Conservation (phyloP, 2,113 vertebrate genomes). For the Stegostoma tigrinum region DNA sequence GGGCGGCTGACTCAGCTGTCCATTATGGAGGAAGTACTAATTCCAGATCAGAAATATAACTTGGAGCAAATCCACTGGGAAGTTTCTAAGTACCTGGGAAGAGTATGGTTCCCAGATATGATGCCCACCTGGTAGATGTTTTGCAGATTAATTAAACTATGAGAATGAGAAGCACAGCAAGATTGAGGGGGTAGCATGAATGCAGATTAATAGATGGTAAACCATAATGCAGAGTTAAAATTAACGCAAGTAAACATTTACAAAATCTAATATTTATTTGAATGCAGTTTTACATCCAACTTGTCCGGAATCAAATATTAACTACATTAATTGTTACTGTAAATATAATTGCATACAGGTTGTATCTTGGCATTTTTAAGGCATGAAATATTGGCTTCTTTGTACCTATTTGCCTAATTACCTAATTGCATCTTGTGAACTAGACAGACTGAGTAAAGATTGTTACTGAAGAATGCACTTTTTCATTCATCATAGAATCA, state of each 20-base stretch:
- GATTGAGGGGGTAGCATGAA: too few relatives aligned
- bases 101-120: slow-evolving; percentile 66
- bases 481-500: neutral
- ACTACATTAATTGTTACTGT: neutral
- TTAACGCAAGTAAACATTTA: neutral
- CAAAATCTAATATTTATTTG: neutral
- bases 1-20: slow-evolving; percentile 61
- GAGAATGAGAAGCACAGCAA: neutral
- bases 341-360: neutral
- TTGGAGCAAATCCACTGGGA: slow-evolving; percentile 57
- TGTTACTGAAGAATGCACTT: neutral
- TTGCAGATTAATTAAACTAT: neutral
- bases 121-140: slow-evolving; percentile 58
- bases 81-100: slow-evolving; percentile 61
- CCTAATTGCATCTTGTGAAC: neutral
- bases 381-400: neutral
- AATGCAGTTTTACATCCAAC: neutral
- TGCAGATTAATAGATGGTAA: neutral
- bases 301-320: neutral
- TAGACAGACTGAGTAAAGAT: neutral
- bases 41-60: slow-evolving; percentile 59
- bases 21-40: slow-evolving; percentile 66
- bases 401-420: neutral
- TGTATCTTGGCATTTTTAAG: neutral
- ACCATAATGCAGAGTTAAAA: neutral